These are phyloP conservation scores for Orientallactaga sibirica DNA, from an alignment of 2,797 vertebrate species.

Conservation along the genomic window DNA sequence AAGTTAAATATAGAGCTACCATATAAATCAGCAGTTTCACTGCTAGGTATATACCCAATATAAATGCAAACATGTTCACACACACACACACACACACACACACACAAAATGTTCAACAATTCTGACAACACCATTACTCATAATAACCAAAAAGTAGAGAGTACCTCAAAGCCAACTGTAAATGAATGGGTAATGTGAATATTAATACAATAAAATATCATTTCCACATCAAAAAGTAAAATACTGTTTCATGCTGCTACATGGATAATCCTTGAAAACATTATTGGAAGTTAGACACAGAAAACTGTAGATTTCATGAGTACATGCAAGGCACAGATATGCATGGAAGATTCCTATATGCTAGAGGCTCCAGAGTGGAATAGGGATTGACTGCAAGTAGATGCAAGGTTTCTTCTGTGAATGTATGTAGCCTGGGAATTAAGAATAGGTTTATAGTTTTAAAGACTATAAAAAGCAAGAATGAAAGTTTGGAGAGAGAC, in stretches of 20 bases:
- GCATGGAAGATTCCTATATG: background rate
- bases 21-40: background rate
- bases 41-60: background rate
- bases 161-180: background rate
- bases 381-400: background rate
- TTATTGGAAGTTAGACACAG: background rate
- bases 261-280: background rate
- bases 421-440: background rate
- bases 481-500: background rate
- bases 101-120: background rate
- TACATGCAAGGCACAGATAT: background rate
- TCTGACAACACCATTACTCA: constrained; percentile 15
- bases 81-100: background rate
- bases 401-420: background rate
- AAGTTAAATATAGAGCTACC: background rate
- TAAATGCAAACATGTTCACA: constrained; percentile 30
- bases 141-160: background rate
- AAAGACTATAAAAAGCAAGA: background rate
- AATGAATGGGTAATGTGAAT: background rate
- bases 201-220: background rate
- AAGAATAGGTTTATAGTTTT: background rate
- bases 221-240: background rate
- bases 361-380: background rate
- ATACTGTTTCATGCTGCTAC: background rate
- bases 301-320: background rate